phyloP scores from a whole-genome alignment of 1,140 invertebrate species.

The Conopomorpha cramerella region DNA sequence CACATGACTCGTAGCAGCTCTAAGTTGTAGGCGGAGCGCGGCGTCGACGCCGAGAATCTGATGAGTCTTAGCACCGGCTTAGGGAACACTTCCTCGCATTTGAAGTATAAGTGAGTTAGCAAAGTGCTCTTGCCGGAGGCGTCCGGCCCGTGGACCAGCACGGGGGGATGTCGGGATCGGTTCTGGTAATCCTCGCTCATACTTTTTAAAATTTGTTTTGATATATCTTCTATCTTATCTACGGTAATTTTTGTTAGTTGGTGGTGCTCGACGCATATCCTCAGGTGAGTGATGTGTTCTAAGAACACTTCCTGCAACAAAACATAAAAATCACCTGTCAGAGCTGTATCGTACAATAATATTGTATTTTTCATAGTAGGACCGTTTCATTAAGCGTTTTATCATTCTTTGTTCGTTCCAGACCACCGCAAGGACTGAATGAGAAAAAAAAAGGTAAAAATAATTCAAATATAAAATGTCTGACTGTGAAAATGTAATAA shows the following conservation, averaged over 20 bases:
- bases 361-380: too few species aligned
- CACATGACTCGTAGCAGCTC: constrained; percentile 79
- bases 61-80: constrained; percentile 71
- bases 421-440: too few species aligned
- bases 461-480: too few species aligned
- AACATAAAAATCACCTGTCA: too few species aligned
- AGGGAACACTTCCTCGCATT: constrained; percentile 69
- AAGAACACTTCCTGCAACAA: constrained; percentile 75
- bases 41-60: constrained; percentile 74
- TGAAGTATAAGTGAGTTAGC: constrained; percentile 70
- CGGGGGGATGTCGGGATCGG: constrained; percentile 70
- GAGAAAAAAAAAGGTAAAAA: too few species aligned
- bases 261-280: constrained; percentile 66
- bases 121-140: constrained; percentile 78
- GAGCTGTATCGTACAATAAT: too few species aligned
- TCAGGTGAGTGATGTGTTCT: constrained; percentile 78
- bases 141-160: constrained; percentile 72
- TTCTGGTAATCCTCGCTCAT: constrained; percentile 63
- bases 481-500: too few species aligned
- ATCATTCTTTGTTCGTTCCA: too few species aligned
- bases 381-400: too few species aligned
- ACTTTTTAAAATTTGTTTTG: constrained; percentile 60
- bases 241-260: constrained; percentile 48
- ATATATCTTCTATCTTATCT: constrained; percentile 53
- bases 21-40: constrained; percentile 79